Evolutionary conservation across 2,797 vertebrate species (phyloP).

Genomic region (Chrosomus eos): DNA sequence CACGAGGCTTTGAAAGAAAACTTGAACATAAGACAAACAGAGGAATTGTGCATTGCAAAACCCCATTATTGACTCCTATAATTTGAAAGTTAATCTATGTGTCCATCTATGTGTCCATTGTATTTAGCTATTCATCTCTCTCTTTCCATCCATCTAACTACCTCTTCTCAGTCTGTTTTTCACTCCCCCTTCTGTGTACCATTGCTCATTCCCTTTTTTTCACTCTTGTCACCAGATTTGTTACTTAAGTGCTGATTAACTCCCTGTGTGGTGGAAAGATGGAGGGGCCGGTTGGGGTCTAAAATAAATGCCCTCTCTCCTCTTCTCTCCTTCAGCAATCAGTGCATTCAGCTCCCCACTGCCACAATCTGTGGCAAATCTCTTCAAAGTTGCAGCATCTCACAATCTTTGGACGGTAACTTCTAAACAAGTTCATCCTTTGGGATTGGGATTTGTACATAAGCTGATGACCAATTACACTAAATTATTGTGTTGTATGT

Average conservation of each 20-base stretch:
- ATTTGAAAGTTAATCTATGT: conserved; percentile 32
- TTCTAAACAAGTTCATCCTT: conserved; percentile 29
- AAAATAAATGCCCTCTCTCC: conserved; percentile 66
- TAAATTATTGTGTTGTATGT: not conserved
- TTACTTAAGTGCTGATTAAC: conserved; percentile 75
- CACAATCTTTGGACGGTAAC: conserved; percentile 17
- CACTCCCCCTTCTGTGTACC: conserved; percentile 14
- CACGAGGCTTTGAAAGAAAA: conserved; percentile 28
- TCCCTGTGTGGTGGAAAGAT: conserved; percentile 69
- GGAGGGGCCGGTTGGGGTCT: conserved; percentile 57
- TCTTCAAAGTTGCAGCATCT: conserved; percentile 41
- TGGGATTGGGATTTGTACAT: not conserved
- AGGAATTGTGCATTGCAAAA: conserved; percentile 1
- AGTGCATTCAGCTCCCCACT: conserved; percentile 66
- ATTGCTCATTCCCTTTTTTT: conserved; percentile 23
- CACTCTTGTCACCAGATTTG: conserved; percentile 58
- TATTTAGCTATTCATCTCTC: conserved; percentile 15
- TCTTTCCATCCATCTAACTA: conserved; percentile 32
- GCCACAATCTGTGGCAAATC: conserved; percentile 41
- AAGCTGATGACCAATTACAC: not conserved
- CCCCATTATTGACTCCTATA: not conserved
- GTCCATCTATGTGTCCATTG: conserved; percentile 4
- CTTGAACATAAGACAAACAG: conserved; percentile 3
- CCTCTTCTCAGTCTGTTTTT: conserved; percentile 42
- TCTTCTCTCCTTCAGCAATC: conserved; percentile 73